Base-by-base conservation (phyloP, 2,113 vertebrate genomes). In the Oncorhynchus nerka region DNA sequence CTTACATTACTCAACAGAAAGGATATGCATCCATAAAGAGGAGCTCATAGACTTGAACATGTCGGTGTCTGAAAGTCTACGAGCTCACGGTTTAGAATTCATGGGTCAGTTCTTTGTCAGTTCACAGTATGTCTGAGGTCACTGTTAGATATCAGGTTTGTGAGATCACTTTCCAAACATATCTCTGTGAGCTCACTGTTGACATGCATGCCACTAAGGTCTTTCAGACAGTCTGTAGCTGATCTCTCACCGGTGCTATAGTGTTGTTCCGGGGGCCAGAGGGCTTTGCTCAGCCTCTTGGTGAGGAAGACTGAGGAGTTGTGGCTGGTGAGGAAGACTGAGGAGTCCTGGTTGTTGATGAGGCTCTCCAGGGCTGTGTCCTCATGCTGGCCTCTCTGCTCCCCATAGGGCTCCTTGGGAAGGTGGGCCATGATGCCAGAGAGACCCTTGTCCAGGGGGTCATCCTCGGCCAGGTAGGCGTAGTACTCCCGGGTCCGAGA, bases 401-500 rank as follows among this genome's bases (percentile, higher is more conserved):
- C 55, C 15, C n/a, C 1, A 1, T 89, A 94, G 0, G 70, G 68
- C 65, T 94, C 93, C 82, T 90, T 93, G 11, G 93, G 92, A 86
- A 92, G 75, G 71, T 93, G 93, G 16, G 93, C 84, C 83, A 93
- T 89, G 51, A 94, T 55, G 55, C 86, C 92, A 0, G 95, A 90
- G 0, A 96, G 83, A 0, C 93, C 75, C 75, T 93, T 94, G 62
- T 97, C 96, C 75, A 96, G 85, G 6, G 89, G 61, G 3, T 97
- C 96, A 1, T 98, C 97, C 79, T 98, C 96, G 0, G 93, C 79
- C 68, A 96, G 89, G 62, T 95, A 97, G 70, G 95, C 90, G 4
- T 98, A 99, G 90, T 95, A 99, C 16, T 99, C 97, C 49, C 95
- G 93, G 0, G 94, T 95, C 76, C 95, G 94, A 39, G 96, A 95